Conservation (phyloP, 2,113 vertebrate genomes). For the Chrysemys picta region DNA sequence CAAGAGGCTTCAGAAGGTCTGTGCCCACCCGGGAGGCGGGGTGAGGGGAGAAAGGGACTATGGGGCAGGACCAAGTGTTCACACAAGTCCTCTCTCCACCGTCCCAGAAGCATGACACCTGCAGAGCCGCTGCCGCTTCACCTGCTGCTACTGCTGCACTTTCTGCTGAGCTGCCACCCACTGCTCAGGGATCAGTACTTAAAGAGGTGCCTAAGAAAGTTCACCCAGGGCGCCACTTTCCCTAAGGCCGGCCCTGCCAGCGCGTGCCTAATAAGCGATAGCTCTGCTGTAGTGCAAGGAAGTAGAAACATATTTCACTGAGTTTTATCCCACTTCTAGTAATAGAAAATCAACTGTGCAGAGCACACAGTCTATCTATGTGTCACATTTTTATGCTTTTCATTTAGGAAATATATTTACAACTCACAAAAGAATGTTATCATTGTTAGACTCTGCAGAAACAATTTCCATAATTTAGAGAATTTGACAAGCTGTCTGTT, state of each 20-base stretch:
- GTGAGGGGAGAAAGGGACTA: not conserved
- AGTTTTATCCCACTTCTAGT: not conserved
- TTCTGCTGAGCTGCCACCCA: not conserved
- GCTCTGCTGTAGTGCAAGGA: not conserved
- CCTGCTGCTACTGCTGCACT: not conserved
- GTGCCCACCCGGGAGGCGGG: not conserved
- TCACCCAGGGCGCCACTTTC: not conserved
- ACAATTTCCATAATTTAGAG: rapidly evolving
- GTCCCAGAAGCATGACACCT: not conserved
- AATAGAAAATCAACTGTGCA: not conserved
- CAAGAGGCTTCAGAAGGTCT: not conserved
- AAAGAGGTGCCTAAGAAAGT: not conserved
- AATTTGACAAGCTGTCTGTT: not conserved
- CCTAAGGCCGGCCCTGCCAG: not conserved
- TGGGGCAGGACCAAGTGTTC: not conserved
- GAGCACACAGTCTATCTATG: not conserved
- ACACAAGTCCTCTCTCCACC: not conserved
- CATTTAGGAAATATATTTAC: not conserved
- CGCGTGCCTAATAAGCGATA: not conserved
- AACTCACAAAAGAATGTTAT: not conserved
- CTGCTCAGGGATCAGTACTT: not conserved
- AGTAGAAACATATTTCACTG: not conserved
- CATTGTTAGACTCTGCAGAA: not conserved
- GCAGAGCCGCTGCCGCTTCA: not conserved
- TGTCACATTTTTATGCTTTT: not conserved